These are phyloP conservation scores for Cephalopterus ornatus DNA, from an alignment of 2,113 vertebrate genomes.

Conservation along the genomic window DNA sequence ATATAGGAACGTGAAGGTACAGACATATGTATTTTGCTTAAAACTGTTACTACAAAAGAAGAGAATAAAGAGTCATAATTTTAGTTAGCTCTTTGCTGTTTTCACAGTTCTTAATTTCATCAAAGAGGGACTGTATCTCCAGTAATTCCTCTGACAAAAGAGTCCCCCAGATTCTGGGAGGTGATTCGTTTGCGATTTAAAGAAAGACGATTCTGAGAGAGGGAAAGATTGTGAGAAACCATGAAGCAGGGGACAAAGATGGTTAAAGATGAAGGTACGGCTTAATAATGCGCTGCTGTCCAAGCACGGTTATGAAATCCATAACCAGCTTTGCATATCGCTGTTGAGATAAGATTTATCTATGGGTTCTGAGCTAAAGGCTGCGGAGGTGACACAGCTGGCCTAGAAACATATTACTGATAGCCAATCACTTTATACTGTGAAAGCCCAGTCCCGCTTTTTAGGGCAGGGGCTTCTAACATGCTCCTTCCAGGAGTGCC, in stretches of 20 bases:
- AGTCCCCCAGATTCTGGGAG: background rate
- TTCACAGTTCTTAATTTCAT: background rate
- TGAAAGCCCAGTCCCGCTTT: background rate
- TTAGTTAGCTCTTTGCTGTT: background rate
- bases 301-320: background rate
- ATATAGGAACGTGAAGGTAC: background rate
- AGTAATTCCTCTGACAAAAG: background rate
- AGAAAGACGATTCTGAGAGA: background rate
- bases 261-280: background rate
- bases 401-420: background rate
- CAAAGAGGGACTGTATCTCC: background rate
- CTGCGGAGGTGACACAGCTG: background rate
- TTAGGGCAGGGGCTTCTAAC: background rate
- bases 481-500: background rate
- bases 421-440: background rate
- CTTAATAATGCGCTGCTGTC: background rate
- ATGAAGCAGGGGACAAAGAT: background rate
- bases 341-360: background rate
- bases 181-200: background rate
- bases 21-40: background rate
- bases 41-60: background rate
- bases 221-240: background rate
- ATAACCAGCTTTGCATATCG: background rate
- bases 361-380: background rate
- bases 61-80: accelerated